Evolutionary conservation across 2,113 vertebrate species (phyloP).

Genomic region (Murina feae): DNA sequence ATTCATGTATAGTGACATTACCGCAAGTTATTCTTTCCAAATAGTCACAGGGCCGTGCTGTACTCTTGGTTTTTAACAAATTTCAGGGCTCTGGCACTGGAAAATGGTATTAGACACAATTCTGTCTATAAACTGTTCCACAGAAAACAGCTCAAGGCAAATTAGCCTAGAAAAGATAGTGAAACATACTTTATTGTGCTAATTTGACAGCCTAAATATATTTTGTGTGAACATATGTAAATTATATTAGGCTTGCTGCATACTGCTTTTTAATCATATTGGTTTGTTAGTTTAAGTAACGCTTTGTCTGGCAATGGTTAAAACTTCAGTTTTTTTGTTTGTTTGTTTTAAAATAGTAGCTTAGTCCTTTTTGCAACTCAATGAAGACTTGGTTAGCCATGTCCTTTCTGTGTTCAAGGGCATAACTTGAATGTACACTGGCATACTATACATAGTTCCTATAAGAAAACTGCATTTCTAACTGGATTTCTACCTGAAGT

Average conservation of each 20-base stretch:
- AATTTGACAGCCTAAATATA: conserved; percentile 58
- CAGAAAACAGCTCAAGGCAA: conserved; percentile 65
- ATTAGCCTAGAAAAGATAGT: conserved; percentile 62
- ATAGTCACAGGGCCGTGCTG: background rate
- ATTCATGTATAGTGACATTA: conserved; percentile 4
- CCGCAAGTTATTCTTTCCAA: conserved; percentile 32
- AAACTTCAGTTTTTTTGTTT: background rate
- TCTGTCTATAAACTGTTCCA: conserved; percentile 48
- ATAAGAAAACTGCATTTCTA: conserved; percentile 23
- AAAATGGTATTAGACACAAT: conserved; percentile 47
- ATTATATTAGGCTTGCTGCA: conserved; percentile 42
- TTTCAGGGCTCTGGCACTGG: conserved; percentile 37
- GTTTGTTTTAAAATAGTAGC: background rate
- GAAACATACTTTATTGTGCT: conserved; percentile 71
- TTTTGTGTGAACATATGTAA: conserved; percentile 58
- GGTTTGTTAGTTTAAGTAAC: conserved; percentile 6
- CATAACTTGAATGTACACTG: background rate
- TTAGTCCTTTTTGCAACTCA: conserved; percentile 36
- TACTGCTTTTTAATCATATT: conserved; percentile 37
- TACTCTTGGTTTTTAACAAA: conserved; percentile 6
- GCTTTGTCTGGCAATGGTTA: background rate
- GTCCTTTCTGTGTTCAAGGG: background rate
- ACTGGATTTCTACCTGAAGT: conserved; percentile 40
- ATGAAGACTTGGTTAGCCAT: conserved; percentile 22
- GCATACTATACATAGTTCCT: background rate